Conservation (phyloP, 2,888 invertebrate species). For the Conistra vaccinii region DNA sequence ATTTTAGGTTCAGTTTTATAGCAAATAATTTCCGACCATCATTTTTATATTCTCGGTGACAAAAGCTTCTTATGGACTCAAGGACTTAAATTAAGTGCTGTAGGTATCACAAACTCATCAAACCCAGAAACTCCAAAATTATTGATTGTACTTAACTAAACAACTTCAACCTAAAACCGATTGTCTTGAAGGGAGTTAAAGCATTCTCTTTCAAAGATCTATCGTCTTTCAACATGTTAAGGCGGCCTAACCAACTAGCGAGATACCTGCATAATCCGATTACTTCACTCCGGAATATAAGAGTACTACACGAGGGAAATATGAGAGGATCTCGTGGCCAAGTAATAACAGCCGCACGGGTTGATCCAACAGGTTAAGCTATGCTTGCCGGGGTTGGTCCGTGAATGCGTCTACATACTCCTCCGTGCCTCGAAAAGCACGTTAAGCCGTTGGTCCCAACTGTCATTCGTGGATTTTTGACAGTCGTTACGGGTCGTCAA, state of each 20-base stretch:
- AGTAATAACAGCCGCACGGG: no score
- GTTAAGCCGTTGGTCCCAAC: no score
- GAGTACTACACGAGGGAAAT: slow-evolving; percentile 84
- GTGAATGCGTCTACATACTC: no score
- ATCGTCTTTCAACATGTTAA: slow-evolving; percentile 67
- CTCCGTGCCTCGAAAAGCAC: no score
- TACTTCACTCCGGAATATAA: slow-evolving; percentile 81
- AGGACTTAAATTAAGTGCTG: neutral
- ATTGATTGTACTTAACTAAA: slow-evolving; percentile 1
- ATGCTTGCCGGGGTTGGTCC: no score
- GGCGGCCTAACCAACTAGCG: slow-evolving; percentile 66
- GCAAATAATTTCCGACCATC: slow-evolving; percentile 13
- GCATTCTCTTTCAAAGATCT: slow-evolving; percentile 46
- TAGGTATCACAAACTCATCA: neutral
- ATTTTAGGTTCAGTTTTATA: slow-evolving; percentile 21
- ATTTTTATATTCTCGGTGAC: slow-evolving; percentile 11
- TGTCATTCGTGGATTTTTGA: no score
- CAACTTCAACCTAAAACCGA: slow-evolving; percentile 11
- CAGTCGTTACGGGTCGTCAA: no score
- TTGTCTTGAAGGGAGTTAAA: slow-evolving; percentile 39
- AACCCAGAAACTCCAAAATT: neutral
- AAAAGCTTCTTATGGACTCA: neutral
- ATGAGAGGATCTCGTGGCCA: no score
- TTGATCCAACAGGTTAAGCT: no score
- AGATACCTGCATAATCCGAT: slow-evolving; percentile 82